Conservation (phyloP, 2,113 vertebrate species). For the Alouatta palliata region DNA sequence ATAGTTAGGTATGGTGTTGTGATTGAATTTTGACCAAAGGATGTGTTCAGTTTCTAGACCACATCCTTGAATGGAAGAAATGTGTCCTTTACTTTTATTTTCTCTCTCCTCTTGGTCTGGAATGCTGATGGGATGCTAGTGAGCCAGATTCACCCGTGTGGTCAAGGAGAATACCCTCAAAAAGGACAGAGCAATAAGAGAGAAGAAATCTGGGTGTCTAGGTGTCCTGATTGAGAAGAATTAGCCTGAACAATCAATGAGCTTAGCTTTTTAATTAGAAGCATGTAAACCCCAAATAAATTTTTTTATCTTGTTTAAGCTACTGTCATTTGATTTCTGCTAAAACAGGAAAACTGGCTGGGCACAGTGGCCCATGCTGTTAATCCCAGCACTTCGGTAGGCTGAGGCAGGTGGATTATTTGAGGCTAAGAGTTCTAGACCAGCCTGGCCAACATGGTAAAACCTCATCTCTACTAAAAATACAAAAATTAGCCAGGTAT, state of each 20-base stretch:
- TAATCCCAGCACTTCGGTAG: no score
- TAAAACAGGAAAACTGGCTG: neutral
- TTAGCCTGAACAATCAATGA: neutral
- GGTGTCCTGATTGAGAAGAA: neutral
- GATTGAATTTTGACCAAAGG: neutral
- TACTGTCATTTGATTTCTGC: neutral
- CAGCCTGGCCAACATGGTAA: no score
- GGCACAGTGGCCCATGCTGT: no score
- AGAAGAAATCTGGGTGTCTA: neutral
- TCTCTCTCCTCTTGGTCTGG: neutral
- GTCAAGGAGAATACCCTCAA: neutral
- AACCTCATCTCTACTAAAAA: no score
- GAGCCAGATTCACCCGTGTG: neutral
- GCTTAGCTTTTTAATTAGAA: neutral
- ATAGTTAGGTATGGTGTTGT: neutral
- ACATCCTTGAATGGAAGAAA: neutral
- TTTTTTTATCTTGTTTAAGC: neutral
- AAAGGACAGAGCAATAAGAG: neutral
- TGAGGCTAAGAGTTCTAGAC: no score
- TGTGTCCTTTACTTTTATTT: neutral
- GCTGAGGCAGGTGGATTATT: no score
- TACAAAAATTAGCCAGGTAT: no score
- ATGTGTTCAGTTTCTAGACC: neutral
- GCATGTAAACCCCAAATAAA: neutral
- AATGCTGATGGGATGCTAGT: neutral